phyloP scores from a whole-genome alignment of 37 sponge, comb jelly and placozoan genomes.

The Halichondria panicea region DNA sequence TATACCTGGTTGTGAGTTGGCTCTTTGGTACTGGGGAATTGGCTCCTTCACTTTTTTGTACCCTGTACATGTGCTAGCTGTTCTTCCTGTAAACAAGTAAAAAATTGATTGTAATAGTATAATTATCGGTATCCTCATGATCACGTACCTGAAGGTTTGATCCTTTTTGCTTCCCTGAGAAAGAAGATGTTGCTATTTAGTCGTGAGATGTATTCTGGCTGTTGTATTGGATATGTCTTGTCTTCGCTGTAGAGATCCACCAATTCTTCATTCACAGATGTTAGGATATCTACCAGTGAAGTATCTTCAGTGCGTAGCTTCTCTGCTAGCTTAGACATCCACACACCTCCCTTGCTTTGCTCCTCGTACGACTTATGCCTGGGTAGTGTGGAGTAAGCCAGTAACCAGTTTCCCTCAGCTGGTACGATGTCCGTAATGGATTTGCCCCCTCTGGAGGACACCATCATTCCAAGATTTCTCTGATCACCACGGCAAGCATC shows the following conservation, averaged over 20 bases:
- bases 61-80: too few species aligned
- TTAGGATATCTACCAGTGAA: slow-evolving; percentile 22
- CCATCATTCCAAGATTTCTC: not conserved
- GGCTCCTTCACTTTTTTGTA: too few species aligned
- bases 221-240: not conserved
- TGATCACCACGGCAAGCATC: slow-evolving; percentile 38
- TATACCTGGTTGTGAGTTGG: too few species aligned
- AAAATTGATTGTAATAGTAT: too few species aligned
- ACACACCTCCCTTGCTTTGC: slow-evolving; percentile 3
- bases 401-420: slow-evolving; percentile 21
- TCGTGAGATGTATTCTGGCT: slow-evolving; percentile 18
- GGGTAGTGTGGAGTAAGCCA: slow-evolving; percentile 48
- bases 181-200: slow-evolving; percentile 17
- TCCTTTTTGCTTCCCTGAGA: not conserved
- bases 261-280: slow-evolving; percentile 13
- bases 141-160: not conserved
- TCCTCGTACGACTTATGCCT: slow-evolving; percentile 32
- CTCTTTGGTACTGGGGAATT: too few species aligned
- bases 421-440: slow-evolving; percentile 10
- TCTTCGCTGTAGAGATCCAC: not conserved
- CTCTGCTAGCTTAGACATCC: slow-evolving; percentile 24
- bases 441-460: not conserved
- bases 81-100: too few species aligned
- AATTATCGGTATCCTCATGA: too few species aligned
- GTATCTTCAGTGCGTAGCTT: not conserved